These are phyloP conservation scores for Apoda limacodes DNA, from an alignment of 2,888 invertebrate species.

Conservation along the genomic window DNA sequence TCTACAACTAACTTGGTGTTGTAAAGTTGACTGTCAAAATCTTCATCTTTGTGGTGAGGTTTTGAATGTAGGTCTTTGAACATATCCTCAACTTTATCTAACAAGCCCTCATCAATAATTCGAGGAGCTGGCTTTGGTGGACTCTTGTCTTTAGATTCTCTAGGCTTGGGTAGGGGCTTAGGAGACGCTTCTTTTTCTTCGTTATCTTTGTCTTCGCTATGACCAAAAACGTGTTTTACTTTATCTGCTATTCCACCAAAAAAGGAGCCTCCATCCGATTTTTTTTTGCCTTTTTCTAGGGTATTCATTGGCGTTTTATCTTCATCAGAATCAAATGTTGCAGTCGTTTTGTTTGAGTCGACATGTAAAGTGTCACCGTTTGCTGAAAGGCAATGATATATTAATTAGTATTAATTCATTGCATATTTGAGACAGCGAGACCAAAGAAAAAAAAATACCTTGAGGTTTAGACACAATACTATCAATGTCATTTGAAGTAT, in stretches of 20 bases:
- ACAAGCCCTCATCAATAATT: slow-evolving; percentile 54
- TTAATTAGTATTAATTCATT: slow-evolving; percentile 1
- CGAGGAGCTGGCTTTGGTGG: slow-evolving; percentile 58
- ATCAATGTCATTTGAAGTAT: slow-evolving; percentile 34
- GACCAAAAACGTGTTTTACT: slow-evolving; percentile 50
- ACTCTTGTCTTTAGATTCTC: slow-evolving; percentile 36
- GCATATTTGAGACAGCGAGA: background rate
- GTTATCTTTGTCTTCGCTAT: slow-evolving; percentile 50
- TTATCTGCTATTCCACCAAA: slow-evolving; percentile 54
- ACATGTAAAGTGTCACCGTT: slow-evolving; percentile 58
- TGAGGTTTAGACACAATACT: slow-evolving; percentile 41
- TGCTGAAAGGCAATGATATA: slow-evolving; percentile 32
- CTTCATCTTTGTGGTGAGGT: slow-evolving; percentile 42
- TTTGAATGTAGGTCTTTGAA: slow-evolving; percentile 53
- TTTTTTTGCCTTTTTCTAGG: slow-evolving; percentile 52
- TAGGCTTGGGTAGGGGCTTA: slow-evolving; percentile 41
- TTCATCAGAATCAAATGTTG: slow-evolving; percentile 67
- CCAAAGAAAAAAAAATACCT: slow-evolving; percentile 26
- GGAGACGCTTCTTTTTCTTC: slow-evolving; percentile 40
- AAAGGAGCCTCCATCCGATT: slow-evolving; percentile 53
- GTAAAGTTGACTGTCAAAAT: slow-evolving; percentile 41
- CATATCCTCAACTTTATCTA: slow-evolving; percentile 66
- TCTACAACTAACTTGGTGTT: slow-evolving; percentile 55
- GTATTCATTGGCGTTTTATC: slow-evolving; percentile 68
- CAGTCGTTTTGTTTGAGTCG: slow-evolving; percentile 64